Conservation (phyloP, 1,140 invertebrate genomes). For the Euwallacea similis region DNA sequence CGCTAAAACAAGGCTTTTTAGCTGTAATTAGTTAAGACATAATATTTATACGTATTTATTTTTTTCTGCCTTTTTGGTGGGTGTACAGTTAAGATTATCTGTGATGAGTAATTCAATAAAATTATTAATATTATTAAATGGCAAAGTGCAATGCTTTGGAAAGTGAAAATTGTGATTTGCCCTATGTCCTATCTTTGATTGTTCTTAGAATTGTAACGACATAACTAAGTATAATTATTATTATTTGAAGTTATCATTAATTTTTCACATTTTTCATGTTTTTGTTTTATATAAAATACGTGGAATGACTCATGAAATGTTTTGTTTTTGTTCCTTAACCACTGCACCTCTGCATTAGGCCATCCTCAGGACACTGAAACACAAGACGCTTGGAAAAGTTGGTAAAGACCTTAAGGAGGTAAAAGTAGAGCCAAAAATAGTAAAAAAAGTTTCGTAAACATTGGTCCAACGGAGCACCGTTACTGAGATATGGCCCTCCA, state of each 20-base stretch:
- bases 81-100: conserved; percentile 49
- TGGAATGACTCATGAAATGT: conserved; percentile 21
- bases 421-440: no score
- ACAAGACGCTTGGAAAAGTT: no score
- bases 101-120: conserved; percentile 47
- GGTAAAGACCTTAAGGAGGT: no score
- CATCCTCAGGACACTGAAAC: no score
- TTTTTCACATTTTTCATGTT: conserved; percentile 52
- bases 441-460: no score
- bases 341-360: no score
- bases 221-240: background rate
- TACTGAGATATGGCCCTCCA: no score
- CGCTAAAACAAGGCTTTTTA: conserved; percentile 21
- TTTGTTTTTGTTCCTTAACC: background rate
- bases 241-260: conserved; percentile 42
- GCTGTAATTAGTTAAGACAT: conserved; percentile 7
- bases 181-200: conserved; percentile 47
- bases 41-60: conserved; percentile 37
- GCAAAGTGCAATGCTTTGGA: conserved; percentile 53
- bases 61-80: conserved; percentile 27
- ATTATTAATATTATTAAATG: conserved; percentile 30
- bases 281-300: conserved; percentile 46
- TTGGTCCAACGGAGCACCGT: no score
- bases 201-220: conserved; percentile 34
- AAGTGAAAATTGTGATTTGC: conserved; percentile 51